Percentiles rank a stretch among this genome's conserved stretches.
phyloP scores from a whole-genome alignment of 2,113 vertebrate genomes.

The Peromyscus californicus region DNA sequence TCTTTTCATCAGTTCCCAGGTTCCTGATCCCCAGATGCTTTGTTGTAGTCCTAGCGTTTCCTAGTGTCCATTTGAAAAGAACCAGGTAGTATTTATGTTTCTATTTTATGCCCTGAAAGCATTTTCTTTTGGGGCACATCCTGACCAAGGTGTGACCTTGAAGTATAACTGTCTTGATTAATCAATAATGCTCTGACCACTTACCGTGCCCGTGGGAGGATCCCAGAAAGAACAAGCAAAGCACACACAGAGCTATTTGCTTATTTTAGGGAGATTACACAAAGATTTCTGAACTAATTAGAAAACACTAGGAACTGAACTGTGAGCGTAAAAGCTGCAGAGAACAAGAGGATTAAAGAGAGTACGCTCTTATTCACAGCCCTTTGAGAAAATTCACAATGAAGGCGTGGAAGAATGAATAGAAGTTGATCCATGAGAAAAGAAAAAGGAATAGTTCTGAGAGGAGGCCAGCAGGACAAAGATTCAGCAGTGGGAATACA shows the following conservation, averaged over 20 bases:
- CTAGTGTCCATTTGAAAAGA: neutral
- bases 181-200: neutral
- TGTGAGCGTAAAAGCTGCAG: constrained; percentile 1
- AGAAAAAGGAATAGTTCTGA: neutral
- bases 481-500: neutral
- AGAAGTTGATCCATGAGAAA: neutral
- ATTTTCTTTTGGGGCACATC: neutral
- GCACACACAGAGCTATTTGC: neutral
- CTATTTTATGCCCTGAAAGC: neutral
- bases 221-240: neutral
- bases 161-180: neutral
- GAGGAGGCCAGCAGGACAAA: neutral
- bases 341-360: neutral
- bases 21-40: neutral
- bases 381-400: constrained; percentile 42
- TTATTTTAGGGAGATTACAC: neutral
- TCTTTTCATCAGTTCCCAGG: neutral
- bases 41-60: neutral
- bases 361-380: neutral
- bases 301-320: constrained; percentile 38
- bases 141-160: constrained; percentile 27
- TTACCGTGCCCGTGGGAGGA: neutral
- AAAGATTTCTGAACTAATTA: constrained; percentile 6
- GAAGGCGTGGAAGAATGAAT: neutral
- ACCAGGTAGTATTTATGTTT: neutral